Base-by-base conservation (phyloP, 2,888 invertebrate species). In the Patella pellucida region DNA sequence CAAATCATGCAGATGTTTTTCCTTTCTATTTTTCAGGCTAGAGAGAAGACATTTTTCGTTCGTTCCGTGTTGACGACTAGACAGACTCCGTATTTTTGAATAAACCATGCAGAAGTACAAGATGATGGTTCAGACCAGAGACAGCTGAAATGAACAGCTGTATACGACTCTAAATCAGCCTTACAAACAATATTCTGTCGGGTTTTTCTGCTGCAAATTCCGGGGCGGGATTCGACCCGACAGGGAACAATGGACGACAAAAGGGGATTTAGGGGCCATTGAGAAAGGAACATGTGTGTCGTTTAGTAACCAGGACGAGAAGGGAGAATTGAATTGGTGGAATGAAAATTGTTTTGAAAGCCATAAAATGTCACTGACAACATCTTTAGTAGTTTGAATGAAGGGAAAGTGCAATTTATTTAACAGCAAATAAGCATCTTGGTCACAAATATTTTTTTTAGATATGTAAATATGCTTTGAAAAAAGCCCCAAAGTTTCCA, bases 281-380 rank as follows among this genome's bases (percentile, higher is more conserved):
- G 62, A 62, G 62, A 62, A 62, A 62, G 23, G 62, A 62, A 62
- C 62, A 62, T 62, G 62, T 62, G 62, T 62, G 62, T 62, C 62
- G 62, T 62, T 62, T 62, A 62, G 62, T 62, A 23, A 62, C 62
- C 62, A 62, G 62, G 62, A 23, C 41, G 41, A 41, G 41, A 9
- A n/a, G 41, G 41, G 41, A 41, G 41, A 41, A 41, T 41, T 41
- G 41, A 41, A 41, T 41, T 41, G 41, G 9, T 41, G 41, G 41
- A 41, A 41, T 41, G 41, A 41, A 41, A 41, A 41, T 9, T 41
- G 41, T 41, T 41, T 41, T 41, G 41, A 41, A 41, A 41, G 41
- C 0, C 41, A 7, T 41, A 41, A 41, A 41, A 41, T 41, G 41
- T 0, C 7, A 41, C 41, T 41, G 41, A 41, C 41, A 41, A 9